phyloP scores from a whole-genome alignment of 2,797 vertebrate genomes.

The Stomatorhinus walkeri region DNA sequence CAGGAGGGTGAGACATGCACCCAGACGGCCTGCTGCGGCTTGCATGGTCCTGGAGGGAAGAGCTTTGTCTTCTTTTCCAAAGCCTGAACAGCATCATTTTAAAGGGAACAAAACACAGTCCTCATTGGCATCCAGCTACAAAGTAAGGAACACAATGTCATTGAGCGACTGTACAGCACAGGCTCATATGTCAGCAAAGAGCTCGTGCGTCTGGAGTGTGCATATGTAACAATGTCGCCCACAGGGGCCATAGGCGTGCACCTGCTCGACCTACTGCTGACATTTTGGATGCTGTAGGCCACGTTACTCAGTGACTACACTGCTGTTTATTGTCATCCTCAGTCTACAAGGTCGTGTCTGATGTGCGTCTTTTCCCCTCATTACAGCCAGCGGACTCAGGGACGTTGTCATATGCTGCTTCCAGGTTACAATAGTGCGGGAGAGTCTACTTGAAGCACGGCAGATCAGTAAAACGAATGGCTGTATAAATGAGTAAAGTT shows the following conservation, averaged over 20 bases:
- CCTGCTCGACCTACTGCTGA: not conserved
- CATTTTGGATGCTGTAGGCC: not conserved
- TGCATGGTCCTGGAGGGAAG: not conserved
- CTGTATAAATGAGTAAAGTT: not conserved
- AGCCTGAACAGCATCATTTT: not conserved
- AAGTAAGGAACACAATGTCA: not conserved
- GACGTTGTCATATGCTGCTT: not conserved
- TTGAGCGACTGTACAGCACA: not conserved
- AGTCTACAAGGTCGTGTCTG: not conserved
- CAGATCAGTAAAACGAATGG: not conserved
- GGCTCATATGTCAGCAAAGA: not conserved
- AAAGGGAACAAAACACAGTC: not conserved
- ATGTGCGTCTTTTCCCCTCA: not conserved
- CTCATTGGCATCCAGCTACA: not conserved
- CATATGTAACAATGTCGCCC: not conserved
- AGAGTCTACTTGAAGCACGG: not conserved
- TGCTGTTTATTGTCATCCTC: not conserved
- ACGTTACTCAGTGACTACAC: not conserved
- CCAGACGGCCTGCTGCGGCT: slow-evolving; percentile 12
- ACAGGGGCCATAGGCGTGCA: not conserved
- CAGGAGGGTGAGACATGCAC: not conserved
- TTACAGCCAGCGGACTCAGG: not conserved
- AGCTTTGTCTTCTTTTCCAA: not conserved
- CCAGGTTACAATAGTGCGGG: not conserved
- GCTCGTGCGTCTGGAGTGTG: not conserved